These are phyloP conservation scores for Neogale vison DNA, from an alignment of 2,113 vertebrate species.

Conservation along the genomic window DNA sequence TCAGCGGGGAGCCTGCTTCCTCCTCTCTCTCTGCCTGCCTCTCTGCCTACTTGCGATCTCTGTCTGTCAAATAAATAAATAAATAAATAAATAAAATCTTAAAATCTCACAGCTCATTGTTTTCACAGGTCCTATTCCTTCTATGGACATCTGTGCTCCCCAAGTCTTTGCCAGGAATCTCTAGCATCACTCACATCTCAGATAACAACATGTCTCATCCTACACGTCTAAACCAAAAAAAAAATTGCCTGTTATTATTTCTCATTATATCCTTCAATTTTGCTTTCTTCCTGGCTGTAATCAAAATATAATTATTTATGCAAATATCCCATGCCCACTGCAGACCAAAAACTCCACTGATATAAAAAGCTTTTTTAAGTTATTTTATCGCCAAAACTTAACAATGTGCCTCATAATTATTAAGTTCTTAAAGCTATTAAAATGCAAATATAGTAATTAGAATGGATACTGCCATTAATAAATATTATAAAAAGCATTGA, in stretches of 20 bases:
- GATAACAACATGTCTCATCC: background rate
- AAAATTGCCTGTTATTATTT: background rate
- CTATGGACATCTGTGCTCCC: background rate
- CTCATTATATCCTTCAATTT: background rate
- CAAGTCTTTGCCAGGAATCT: background rate
- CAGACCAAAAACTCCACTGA: background rate
- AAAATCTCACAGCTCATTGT: background rate
- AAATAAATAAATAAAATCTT: too few relatives aligned
- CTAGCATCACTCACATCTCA: background rate
- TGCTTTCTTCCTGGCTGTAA: background rate
- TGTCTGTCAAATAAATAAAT: too few relatives aligned
- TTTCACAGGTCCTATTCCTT: background rate
- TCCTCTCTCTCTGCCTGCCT: too few relatives aligned
- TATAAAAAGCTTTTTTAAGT: background rate
- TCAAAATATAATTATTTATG: background rate
- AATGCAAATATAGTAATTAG: background rate
- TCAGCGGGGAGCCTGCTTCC: too few relatives aligned
- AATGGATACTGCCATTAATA: background rate
- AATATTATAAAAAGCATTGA: background rate
- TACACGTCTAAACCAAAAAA: background rate
- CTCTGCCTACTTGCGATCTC: too few relatives aligned
- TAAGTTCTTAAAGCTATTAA: background rate
- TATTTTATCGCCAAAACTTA: background rate
- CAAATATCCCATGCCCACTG: background rate
- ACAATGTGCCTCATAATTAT: background rate